phyloP scores from a whole-genome alignment of 1,140 invertebrate species.

The Cryptotermes secundus region DNA sequence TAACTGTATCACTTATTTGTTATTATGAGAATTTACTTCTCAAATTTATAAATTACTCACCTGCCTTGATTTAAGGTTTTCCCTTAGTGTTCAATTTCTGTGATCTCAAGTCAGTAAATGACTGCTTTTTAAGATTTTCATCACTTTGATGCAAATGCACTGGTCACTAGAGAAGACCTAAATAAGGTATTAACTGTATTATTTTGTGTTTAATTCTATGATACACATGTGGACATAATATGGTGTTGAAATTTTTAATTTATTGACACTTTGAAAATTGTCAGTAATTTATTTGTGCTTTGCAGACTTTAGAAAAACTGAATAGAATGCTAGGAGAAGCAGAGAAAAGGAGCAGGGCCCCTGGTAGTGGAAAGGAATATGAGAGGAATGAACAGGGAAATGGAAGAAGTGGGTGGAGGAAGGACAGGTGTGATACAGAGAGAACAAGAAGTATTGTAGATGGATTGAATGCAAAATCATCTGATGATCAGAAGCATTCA shows the following conservation, averaged over 20 bases:
- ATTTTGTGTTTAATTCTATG: background rate
- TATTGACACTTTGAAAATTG: background rate
- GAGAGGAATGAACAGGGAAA: background rate
- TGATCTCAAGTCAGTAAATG: no score
- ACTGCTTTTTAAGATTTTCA: no score
- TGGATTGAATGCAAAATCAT: background rate
- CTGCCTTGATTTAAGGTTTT: no score
- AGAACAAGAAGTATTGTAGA: background rate
- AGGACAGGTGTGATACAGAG: background rate
- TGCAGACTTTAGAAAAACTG: slow-evolving; percentile 56
- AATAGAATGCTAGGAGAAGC: slow-evolving; percentile 53
- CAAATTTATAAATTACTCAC: no score
- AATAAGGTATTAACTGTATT: no score
- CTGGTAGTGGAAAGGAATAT: background rate
- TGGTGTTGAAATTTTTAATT: background rate
- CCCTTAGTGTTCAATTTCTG: no score
- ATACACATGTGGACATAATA: background rate
- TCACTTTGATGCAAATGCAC: background rate
- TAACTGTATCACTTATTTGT: background rate
- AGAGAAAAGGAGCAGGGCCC: slow-evolving; percentile 40
- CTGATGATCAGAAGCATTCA: background rate
- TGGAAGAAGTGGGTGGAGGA: background rate
- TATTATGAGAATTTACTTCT: no score
- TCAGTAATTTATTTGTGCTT: slow-evolving; percentile 36
- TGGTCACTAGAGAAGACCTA: no score